A percentile compares a stretch with the other conserved stretches of the same genome.
Evolutionary conservation across 2,888 invertebrate genomes (phyloP).

Genomic region (Drosophila merina): DNA sequence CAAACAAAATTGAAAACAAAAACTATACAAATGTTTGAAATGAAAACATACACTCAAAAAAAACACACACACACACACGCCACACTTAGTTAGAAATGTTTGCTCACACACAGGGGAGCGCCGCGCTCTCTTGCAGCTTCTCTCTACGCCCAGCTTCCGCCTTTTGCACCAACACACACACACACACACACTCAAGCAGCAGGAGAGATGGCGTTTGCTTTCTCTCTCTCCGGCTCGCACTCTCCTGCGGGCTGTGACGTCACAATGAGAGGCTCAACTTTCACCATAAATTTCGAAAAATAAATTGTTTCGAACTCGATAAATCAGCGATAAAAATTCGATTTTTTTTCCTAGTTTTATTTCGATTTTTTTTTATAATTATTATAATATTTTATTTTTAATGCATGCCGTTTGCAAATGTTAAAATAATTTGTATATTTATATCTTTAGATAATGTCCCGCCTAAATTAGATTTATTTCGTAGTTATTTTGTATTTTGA

Average conservation of each 20-base stretch:
- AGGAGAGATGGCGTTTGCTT: conserved; percentile 15
- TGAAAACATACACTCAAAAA: conserved; percentile 26
- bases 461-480: conserved; percentile 17
- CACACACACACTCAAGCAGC: conserved; percentile 11
- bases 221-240: conserved; percentile 3
- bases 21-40: conserved; percentile 38
- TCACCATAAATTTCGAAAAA: conserved; percentile 1
- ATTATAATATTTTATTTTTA: too few species aligned
- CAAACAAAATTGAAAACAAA: conserved; percentile 47
- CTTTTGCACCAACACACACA: conserved; percentile 28
- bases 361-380: conserved; percentile 13
- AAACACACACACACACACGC: conserved; percentile 44
- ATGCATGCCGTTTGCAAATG: conserved; percentile 53
- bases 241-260: conserved; percentile 29
- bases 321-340: conserved; percentile 18
- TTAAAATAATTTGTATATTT: conserved; percentile 20
- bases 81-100: conserved; percentile 26
- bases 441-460: background rate
- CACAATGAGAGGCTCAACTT: conserved; percentile 35
- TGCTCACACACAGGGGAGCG: conserved; percentile 16
- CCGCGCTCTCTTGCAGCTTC: conserved; percentile 25
- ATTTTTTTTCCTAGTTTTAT: conserved; percentile 15
- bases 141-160: conserved; percentile 33
- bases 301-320: background rate
- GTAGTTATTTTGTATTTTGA: conserved; percentile 44